Percentiles rank a stretch among this genome's conserved stretches.
Evolutionary conservation across 1,140 invertebrate genomes (phyloP).

Genomic region (Calycopis cecrops): DNA sequence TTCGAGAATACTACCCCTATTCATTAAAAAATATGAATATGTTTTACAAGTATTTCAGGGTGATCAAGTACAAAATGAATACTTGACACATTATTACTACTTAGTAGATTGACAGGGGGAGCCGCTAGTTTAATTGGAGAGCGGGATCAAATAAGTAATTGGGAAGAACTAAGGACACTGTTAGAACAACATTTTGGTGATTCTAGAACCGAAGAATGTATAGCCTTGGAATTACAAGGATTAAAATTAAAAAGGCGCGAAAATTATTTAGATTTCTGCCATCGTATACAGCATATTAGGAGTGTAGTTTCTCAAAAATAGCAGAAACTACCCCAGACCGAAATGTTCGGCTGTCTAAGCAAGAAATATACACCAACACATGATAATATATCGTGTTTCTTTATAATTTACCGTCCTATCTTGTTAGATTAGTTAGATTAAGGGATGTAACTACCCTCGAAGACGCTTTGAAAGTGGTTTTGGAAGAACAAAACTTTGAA

Average conservation of each 20-base stretch:
- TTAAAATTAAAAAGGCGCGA: background rate
- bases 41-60: background rate
- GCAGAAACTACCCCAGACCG: no score
- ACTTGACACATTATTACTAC: slow-evolving; percentile 15
- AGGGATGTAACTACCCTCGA: no score
- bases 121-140: slow-evolving; percentile 17
- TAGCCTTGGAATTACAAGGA: background rate
- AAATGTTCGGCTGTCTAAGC: no score
- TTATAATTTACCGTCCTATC: no score
- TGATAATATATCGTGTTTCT: no score
- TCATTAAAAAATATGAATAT: no score
- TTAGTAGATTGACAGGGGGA: slow-evolving; percentile 9
- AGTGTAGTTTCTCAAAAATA: background rate
- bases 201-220: background rate
- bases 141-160: slow-evolving; percentile 11
- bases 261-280: slow-evolving; percentile 3
- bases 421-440: no score
- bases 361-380: no score
- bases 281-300: background rate
- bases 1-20: no score
- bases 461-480: no score
- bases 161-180: slow-evolving; percentile 4
- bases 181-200: slow-evolving; percentile 1
- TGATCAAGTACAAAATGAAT: slow-evolving; percentile 2
- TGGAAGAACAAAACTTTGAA: no score